A percentile compares a stretch with the other conserved stretches of the same genome.
Evolutionary conservation across 2,797 vertebrate genomes (phyloP).

Genomic region (Lateolabrax maculatus): DNA sequence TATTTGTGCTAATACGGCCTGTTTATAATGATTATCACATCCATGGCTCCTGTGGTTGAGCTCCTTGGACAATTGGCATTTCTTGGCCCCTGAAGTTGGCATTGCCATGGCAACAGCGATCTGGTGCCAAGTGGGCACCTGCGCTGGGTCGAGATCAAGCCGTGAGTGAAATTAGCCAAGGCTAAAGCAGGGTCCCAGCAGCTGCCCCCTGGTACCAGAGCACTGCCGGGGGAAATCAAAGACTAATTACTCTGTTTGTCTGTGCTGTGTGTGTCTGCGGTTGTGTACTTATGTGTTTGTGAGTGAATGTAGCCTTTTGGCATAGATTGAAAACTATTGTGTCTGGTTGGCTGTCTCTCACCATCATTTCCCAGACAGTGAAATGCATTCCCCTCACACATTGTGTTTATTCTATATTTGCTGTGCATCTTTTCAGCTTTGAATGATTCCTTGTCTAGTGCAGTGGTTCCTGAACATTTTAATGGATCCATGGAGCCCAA

Average conservation of each 20-base stretch:
- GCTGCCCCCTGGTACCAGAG: slow-evolving; percentile 75
- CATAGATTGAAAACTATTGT: slow-evolving; percentile 56
- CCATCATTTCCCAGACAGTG: slow-evolving; percentile 24
- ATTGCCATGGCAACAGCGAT: slow-evolving; percentile 79
- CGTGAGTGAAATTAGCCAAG: slow-evolving; percentile 80
- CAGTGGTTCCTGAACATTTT: background rate
- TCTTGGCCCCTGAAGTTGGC: slow-evolving; percentile 66
- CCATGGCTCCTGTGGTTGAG: slow-evolving; percentile 46
- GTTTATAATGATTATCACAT: slow-evolving; percentile 42
- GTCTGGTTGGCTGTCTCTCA: slow-evolving; percentile 52
- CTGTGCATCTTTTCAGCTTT: background rate
- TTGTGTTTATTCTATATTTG: slow-evolving; percentile 8
- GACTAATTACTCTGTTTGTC: slow-evolving; percentile 76
- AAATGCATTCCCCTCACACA: slow-evolving; percentile 7
- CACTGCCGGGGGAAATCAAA: slow-evolving; percentile 77
- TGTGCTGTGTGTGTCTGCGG: slow-evolving; percentile 33
- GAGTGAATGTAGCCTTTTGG: slow-evolving; percentile 46
- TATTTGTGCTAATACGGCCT: slow-evolving; percentile 21
- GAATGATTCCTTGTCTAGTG: background rate
- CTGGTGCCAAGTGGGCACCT: slow-evolving; percentile 77
- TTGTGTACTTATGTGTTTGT: slow-evolving; percentile 9
- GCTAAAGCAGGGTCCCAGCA: slow-evolving; percentile 75
- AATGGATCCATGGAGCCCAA: background rate
- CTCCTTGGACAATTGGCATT: slow-evolving; percentile 70
- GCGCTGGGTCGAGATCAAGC: slow-evolving; percentile 78